Conservation (phyloP, 2,113 vertebrate species). For the Siphamia tubifer region DNA sequence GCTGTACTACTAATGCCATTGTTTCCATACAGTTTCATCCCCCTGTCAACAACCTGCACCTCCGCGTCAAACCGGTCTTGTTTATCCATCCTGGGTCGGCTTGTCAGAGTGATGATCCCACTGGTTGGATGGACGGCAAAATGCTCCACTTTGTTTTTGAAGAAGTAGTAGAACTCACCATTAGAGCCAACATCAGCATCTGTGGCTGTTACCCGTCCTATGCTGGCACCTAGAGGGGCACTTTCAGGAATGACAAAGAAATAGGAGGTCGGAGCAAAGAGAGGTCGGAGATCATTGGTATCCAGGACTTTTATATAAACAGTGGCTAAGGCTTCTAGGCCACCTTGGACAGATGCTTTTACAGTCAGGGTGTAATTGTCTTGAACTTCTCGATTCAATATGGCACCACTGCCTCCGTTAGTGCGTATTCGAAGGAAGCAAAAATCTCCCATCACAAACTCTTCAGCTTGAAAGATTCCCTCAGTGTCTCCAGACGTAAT, state of each 20-base stretch:
- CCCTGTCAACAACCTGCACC: slow-evolving; percentile 93
- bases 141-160: slow-evolving; percentile 88
- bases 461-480: slow-evolving; percentile 92
- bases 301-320: slow-evolving; percentile 92
- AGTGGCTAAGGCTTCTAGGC: slow-evolving; percentile 89
- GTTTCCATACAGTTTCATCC: slow-evolving; percentile 94
- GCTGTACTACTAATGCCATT: slow-evolving; percentile 93
- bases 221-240: slow-evolving; percentile 88
- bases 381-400: slow-evolving; percentile 93
- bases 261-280: slow-evolving; percentile 96
- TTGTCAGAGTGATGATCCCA: slow-evolving; percentile 90
- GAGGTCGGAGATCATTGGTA: slow-evolving; percentile 95
- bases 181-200: slow-evolving; percentile 96
- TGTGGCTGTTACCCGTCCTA: slow-evolving; percentile 93
- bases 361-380: slow-evolving; percentile 93
- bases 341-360: slow-evolving; percentile 88
- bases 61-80: slow-evolving; percentile 88
- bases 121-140: slow-evolving; percentile 96
- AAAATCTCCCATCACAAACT: slow-evolving; percentile 92
- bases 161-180: slow-evolving; percentile 97
- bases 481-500: slow-evolving; percentile 91
- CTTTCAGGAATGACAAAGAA: slow-evolving; percentile 91
- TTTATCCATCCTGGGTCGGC: slow-evolving; percentile 84
- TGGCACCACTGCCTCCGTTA: slow-evolving; percentile 90
- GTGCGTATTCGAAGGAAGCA: slow-evolving; percentile 95